Evolutionary conservation across 2,113 vertebrate genomes (phyloP).

Genomic region (Noctilio leporinus): DNA sequence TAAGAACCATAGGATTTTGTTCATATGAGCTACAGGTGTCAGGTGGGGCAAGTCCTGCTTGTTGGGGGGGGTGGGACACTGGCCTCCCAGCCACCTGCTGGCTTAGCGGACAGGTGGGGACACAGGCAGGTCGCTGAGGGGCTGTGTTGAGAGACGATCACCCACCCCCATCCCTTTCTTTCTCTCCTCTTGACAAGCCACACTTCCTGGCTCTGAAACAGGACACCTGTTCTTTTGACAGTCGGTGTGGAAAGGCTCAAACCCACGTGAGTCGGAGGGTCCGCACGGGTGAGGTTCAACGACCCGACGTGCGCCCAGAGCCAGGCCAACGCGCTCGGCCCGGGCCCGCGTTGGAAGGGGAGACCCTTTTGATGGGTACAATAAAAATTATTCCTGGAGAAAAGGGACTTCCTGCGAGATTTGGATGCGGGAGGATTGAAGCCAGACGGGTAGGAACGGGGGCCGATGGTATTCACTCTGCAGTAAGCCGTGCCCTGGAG

Average conservation of each 20-base stretch:
- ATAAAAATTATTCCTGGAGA: background rate
- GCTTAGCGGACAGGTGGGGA: no score
- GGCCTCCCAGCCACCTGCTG: accelerated
- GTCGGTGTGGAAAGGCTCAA: background rate
- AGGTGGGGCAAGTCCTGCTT: no score
- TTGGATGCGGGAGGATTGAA: background rate
- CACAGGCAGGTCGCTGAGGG: background rate
- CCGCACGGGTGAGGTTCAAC: background rate
- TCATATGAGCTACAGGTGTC: no score
- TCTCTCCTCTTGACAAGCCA: background rate
- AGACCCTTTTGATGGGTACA: background rate
- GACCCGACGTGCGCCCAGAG: accelerated
- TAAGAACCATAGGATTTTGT: no score
- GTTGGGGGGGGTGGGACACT: no score
- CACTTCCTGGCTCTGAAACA: background rate
- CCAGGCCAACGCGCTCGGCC: background rate
- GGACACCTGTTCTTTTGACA: background rate
- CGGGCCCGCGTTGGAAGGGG: background rate
- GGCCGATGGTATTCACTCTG: background rate
- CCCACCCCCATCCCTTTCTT: background rate
- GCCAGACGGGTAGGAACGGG: background rate
- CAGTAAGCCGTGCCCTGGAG: background rate
- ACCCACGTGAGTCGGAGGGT: background rate
- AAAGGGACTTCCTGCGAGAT: background rate
- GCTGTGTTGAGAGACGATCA: background rate